Evolutionary conservation across 2,797 vertebrate species (phyloP), one percentile per base, ranked within the genome.

Genomic region (Pyrrhura leucotis): DNA sequence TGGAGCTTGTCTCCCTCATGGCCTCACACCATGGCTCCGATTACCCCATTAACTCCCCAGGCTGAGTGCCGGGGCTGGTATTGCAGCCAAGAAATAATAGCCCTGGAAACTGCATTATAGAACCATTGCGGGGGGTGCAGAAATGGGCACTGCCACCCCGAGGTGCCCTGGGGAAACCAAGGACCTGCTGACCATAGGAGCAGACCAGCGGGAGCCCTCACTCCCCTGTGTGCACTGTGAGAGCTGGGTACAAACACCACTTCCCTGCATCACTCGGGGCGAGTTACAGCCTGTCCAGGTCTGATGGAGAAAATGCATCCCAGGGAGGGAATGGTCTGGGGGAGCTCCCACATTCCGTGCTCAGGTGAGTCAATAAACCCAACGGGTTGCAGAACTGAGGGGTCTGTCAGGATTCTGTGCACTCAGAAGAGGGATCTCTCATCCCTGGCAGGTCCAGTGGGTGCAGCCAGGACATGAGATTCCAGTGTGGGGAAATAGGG

Each of bases 11-110:
- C 75, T 77, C 90, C 82, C 75, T 51, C 90, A 22, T 0, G 63
- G 80, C 80, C 84, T 95, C 89, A 31, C 77, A 59, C 62, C 73
- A 48, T 6, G 12, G 91, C 85, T 88, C 85, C 72, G 29, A 75
- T 95, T 71, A 94, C 89, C 90, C 87, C 86, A 90, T 93, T 74
- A 93, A 95, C 94, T 95, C 90, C 93, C 71, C 17, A 21, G 42
- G 88, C 67, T 33, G 75, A 89, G 85, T 42, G 89, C 84, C 77
- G 1, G 1, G 67, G 33, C 37, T 1, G 1, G 16, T 48, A 48
- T 39, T 2, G 74, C 62, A 56, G 92, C 39, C 22, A 48, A 88
- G 75, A 87, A 74, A 73, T 88, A 80, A 87, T 45, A 42, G 67
- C 10, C 37, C 67, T 78, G 87, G n/a, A 42, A 84, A 65, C 8